Conservation (phyloP, 2,797 vertebrate species). For the Coccyzus lansbergi region DNA sequence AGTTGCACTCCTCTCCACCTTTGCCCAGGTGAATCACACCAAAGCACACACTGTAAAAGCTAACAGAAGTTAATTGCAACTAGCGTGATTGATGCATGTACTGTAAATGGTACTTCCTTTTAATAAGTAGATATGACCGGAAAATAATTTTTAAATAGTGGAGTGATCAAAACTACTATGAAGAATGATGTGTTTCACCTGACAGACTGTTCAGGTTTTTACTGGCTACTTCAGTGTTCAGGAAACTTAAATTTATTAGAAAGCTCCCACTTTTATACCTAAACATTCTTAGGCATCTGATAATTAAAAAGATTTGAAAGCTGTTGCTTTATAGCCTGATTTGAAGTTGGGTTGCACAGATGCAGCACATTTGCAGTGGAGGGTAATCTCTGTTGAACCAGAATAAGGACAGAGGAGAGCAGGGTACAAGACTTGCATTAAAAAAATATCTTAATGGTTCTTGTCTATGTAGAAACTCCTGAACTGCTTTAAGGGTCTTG, state of each 20-base stretch:
- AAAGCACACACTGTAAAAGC: neutral
- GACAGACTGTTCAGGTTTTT: neutral
- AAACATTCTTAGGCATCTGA: neutral
- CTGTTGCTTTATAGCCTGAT: neutral
- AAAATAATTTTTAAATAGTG: neutral
- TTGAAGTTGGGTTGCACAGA: neutral
- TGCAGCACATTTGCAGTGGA: neutral
- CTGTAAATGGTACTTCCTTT: neutral
- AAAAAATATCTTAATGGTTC: neutral
- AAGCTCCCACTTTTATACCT: neutral
- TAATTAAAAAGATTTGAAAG: neutral
- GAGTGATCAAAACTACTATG: neutral
- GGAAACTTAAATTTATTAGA: neutral
- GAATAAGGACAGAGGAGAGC: neutral
- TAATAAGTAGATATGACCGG: neutral
- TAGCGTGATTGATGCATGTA: neutral
- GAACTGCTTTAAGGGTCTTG: neutral
- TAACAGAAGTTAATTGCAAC: neutral
- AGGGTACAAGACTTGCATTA: neutral
- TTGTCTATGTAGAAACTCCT: neutral
- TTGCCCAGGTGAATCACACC: constrained; percentile 21
- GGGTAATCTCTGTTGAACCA: neutral
- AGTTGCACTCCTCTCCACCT: neutral
- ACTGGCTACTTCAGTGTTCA: accelerated
- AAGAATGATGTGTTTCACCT: neutral